These are phyloP conservation scores for Andrena fulva DNA, from an alignment of 2,888 invertebrate genomes.

Conservation along the genomic window DNA sequence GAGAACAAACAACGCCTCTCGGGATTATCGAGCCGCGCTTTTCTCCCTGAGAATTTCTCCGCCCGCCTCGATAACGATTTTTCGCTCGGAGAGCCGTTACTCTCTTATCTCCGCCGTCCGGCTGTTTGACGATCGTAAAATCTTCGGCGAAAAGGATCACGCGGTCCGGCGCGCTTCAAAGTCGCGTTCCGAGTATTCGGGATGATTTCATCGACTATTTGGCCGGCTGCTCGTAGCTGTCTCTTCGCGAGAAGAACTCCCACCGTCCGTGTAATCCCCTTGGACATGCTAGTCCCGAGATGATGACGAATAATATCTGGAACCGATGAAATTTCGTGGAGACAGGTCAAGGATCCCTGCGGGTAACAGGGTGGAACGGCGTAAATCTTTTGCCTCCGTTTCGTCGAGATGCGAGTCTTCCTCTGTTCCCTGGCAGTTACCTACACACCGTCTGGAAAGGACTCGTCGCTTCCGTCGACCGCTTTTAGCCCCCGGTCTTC, in stretches of 20 bases:
- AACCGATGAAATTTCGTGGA: constrained; percentile 78
- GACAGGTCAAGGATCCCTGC: constrained; percentile 55
- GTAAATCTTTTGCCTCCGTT: constrained; percentile 76
- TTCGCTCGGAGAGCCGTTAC: constrained; percentile 43
- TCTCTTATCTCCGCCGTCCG: constrained; percentile 59
- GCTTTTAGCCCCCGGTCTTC: constrained; percentile 52
- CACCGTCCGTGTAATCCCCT: constrained; percentile 66
- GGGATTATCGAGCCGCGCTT: constrained; percentile 57
- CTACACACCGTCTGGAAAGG: constrained; percentile 31
- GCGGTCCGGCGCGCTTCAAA: constrained; percentile 30
- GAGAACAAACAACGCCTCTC: constrained; percentile 49
- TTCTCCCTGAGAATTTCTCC: constrained; percentile 5
- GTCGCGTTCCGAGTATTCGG: constrained; percentile 11
- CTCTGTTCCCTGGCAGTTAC: background rate
- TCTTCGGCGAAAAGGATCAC: constrained; percentile 39
- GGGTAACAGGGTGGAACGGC: constrained; percentile 78
- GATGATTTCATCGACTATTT: constrained; percentile 57
- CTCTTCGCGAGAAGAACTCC: constrained; percentile 45
- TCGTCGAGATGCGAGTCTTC: background rate
- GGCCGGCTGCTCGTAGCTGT: background rate
- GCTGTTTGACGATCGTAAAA: constrained; percentile 77
- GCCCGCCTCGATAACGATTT: constrained; percentile 68
- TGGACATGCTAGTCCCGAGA: constrained; percentile 77
- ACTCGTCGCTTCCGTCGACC: constrained; percentile 65
- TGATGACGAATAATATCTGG: constrained; percentile 82